Percentiles rank a stretch among this genome's conserved stretches.
These are phyloP conservation scores for Parnassius mnemosyne DNA, from an alignment of 2,888 invertebrate genomes.

Conservation along the genomic window DNA sequence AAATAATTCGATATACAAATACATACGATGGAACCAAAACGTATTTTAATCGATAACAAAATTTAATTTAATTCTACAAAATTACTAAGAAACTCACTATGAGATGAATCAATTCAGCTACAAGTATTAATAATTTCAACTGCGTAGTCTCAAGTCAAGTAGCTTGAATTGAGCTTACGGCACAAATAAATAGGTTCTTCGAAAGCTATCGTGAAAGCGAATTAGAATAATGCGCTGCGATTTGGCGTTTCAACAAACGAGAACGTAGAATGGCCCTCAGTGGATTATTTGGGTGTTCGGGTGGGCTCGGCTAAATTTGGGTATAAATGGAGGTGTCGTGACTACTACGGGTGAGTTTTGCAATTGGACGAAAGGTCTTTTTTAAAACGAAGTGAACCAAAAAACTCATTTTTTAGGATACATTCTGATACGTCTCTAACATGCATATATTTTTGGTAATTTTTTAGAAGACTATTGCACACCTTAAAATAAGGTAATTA, in stretches of 20 bases:
- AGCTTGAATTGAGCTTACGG: slow-evolving; percentile 58
- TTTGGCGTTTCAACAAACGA: slow-evolving; percentile 78
- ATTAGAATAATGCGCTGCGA: slow-evolving; percentile 79
- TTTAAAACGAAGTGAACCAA: slow-evolving; percentile 3
- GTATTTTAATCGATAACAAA: no score
- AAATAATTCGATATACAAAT: no score
- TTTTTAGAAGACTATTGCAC: no score
- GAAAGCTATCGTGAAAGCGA: slow-evolving; percentile 75
- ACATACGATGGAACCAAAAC: no score
- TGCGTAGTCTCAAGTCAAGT: slow-evolving; percentile 41
- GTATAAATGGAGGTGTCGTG: slow-evolving; percentile 71
- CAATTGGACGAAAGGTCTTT: slow-evolving; percentile 33
- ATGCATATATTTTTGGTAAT: no score
- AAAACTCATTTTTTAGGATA: slow-evolving; percentile 12
- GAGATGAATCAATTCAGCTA: slow-evolving; percentile 36
- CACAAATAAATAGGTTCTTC: slow-evolving; percentile 76
- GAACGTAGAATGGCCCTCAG: slow-evolving; percentile 70
- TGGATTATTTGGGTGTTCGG: slow-evolving; percentile 71
- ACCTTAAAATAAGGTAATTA: no score
- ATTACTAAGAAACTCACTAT: background rate
- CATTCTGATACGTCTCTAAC: background rate
- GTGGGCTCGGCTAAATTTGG: slow-evolving; percentile 67
- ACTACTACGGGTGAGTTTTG: slow-evolving; percentile 49
- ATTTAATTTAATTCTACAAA: background rate
- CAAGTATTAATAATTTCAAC: slow-evolving; percentile 45